phyloP scores from a whole-genome alignment of 2,888 invertebrate species.

The Leucozona laternaria region DNA sequence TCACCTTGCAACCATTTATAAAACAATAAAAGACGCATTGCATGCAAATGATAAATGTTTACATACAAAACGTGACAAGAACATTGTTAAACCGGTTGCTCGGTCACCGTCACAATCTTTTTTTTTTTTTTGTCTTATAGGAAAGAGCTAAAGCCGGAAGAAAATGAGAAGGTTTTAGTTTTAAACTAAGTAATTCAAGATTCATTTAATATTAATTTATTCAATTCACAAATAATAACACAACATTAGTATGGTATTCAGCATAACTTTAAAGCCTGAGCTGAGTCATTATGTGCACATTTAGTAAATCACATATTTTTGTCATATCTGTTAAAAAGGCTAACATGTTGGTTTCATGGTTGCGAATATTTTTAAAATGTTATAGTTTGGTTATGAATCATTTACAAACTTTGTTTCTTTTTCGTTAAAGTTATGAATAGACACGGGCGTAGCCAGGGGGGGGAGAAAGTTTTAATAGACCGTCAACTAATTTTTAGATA shows the following conservation, averaged over 20 bases:
- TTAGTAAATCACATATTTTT: no score
- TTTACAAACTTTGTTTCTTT: no score
- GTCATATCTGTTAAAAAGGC: no score
- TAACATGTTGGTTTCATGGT: no score
- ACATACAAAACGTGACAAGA: slow-evolving; percentile 53
- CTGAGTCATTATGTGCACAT: no score
- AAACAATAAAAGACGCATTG: slow-evolving; percentile 31
- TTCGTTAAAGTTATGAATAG: no score
- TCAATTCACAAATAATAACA: not conserved
- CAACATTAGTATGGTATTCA: not conserved
- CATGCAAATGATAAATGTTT: slow-evolving; percentile 47
- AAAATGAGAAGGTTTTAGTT: slow-evolving; percentile 43
- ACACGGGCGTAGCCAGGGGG: no score
- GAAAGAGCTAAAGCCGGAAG: slow-evolving; percentile 48
- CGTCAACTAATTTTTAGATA: no score
- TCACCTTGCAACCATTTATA: slow-evolving; percentile 50
- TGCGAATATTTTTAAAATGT: no score
- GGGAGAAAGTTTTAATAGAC: no score
- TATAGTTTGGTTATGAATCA: no score
- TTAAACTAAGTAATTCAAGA: slow-evolving; percentile 2
- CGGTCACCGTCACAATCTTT: not conserved
- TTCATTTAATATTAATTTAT: not conserved
- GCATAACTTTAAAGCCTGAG: not conserved
- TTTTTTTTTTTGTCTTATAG: not conserved
- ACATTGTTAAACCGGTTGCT: slow-evolving; percentile 38